Evolutionary conservation across 2,888 invertebrate species (phyloP).

Genomic region (Notodonta ziczac): DNA sequence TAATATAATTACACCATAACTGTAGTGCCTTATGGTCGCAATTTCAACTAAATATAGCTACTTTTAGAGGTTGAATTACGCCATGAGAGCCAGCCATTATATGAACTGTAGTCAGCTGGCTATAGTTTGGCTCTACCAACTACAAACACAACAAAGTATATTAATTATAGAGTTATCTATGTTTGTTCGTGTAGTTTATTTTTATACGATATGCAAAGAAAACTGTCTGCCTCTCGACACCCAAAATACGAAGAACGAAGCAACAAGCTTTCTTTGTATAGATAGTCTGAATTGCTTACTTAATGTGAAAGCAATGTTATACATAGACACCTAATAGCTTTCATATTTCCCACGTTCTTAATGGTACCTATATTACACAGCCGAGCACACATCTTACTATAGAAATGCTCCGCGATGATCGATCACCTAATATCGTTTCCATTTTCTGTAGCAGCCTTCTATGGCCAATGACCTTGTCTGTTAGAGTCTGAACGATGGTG

Average conservation of each 20-base stretch:
- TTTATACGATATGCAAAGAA: too few species aligned
- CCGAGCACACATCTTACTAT: neutral
- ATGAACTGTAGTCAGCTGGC: too few species aligned
- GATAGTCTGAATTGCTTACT: neutral
- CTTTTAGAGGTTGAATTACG: too few species aligned
- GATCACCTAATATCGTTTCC: slow-evolving; percentile 6
- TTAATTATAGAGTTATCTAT: neutral
- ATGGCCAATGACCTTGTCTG: neutral
- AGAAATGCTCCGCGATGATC: slow-evolving; percentile 4
- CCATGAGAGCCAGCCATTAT: too few species aligned
- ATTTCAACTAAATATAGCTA: too few species aligned
- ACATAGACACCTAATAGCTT: neutral
- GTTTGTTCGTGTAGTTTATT: neutral
- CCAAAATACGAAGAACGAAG: too few species aligned
- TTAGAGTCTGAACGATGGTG: neutral
- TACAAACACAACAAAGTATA: neutral
- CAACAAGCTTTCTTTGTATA: too few species aligned
- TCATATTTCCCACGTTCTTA: neutral
- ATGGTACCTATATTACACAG: neutral
- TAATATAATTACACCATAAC: too few species aligned
- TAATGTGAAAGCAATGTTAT: slow-evolving; percentile 3
- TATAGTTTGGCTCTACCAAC: too few species aligned
- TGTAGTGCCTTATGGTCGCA: too few species aligned
- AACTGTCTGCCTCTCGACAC: too few species aligned
- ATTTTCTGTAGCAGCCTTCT: slow-evolving; percentile 3